Percentiles rank a stretch among this genome's conserved stretches.
Evolutionary conservation across 2,888 invertebrate genomes (phyloP).

Genomic region (Drosophila conformis): DNA sequence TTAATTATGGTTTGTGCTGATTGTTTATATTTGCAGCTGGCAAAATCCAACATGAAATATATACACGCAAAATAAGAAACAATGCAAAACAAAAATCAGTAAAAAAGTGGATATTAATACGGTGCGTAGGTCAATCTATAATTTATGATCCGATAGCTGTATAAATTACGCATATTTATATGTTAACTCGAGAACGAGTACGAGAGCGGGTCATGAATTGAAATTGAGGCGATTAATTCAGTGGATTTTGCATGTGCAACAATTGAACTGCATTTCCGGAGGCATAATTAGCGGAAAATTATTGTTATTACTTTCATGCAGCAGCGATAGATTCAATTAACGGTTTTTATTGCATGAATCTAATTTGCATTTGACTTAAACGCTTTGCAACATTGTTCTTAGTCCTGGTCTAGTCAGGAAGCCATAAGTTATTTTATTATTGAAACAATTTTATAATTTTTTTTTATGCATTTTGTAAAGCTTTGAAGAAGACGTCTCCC

Average conservation of each 20-base stretch:
- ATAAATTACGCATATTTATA: conserved; percentile 38
- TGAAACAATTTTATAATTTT: background rate
- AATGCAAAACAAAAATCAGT: background rate
- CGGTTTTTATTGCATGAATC: background rate
- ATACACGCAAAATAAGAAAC: conserved; percentile 4
- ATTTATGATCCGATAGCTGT: conserved; percentile 27
- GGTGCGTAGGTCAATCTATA: conserved; percentile 18
- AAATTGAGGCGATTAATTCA: conserved; percentile 35
- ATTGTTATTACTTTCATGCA: conserved; percentile 10
- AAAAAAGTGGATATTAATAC: conserved; percentile 11
- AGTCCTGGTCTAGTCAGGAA: background rate
- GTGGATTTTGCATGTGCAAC: conserved; percentile 17
- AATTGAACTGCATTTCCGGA: conserved; percentile 29
- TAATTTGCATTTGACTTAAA: background rate
- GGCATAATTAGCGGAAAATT: conserved; percentile 29
- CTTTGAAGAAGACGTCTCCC: background rate
- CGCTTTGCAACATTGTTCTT: background rate
- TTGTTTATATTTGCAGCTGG: conserved; percentile 22
- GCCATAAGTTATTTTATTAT: background rate
- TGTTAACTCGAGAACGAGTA: conserved; percentile 19
- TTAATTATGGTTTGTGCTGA: conserved; percentile 13
- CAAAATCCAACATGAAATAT: conserved; percentile 27
- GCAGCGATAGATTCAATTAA: conserved; percentile 7
- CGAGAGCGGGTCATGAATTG: conserved; percentile 22
- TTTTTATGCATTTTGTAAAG: background rate